Base-by-base conservation (phyloP, 2,797 vertebrate species). In the Parotocinclus haroldoi region DNA sequence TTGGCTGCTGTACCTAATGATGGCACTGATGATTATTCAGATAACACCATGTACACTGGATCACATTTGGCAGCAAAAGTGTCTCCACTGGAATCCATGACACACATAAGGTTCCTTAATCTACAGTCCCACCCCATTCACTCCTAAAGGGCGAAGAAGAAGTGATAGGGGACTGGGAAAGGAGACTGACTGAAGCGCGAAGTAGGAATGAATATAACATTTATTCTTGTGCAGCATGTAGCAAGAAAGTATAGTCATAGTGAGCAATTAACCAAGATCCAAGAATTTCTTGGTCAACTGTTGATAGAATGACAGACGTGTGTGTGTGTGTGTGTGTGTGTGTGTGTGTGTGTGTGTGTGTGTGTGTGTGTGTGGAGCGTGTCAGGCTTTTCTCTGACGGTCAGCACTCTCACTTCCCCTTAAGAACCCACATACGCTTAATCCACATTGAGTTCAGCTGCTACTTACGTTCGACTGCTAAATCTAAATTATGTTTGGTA, bases 321-420 rank as follows among this genome's bases (percentile, higher is more conserved):
- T 63, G 13, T 19, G 48, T 64, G 61, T 58, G 48, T 63, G 54
- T n/a, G n/a, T 40, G 16, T 63, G 13, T 19, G n/a, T 40, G 16
- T 63, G 13, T 19, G n/a, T 40, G 16, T 63, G 13, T 19, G n/a
- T 40, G 16, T 63, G 13, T 19, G n/a, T 40, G 16, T 63, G 13
- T 19, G n/a, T 40, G 16, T 63, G 13, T 19, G 48, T 64, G 61
- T 58, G 48, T 63, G 54, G 48, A 51, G 17, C 19, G 10, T 51
- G 50, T 63, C 59, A 50, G 52, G 9, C 9, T 18, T 48, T 63
- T 58, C 13, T 19, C 50, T 7, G 27, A 51, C 46, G n/a, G 36
- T 44, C 40, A 42, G 40, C 40, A 42, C 37, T 36, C 52, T 50
- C 14, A 60, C 36, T 60, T 49, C 58, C 27, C 37, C 49, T 49